phyloP scores from a whole-genome alignment of 2,797 vertebrate genomes.

The Limnodromus scolopaceus region DNA sequence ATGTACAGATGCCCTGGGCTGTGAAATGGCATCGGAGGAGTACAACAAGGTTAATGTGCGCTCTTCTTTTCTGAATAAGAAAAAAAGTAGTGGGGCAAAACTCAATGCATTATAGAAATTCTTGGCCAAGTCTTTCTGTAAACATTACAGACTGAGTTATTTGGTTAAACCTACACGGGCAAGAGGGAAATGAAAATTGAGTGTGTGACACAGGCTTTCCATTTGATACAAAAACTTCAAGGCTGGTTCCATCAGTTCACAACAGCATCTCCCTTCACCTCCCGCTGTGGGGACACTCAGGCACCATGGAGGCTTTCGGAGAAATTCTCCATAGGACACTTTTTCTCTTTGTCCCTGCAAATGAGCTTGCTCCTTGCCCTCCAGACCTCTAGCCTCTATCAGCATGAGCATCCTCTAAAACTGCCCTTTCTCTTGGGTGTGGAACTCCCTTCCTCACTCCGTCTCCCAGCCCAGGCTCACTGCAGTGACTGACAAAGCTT shows the following conservation, averaged over 20 bases:
- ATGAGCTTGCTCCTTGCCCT: neutral
- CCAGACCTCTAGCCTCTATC: neutral
- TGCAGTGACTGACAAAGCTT: neutral
- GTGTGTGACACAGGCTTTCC: neutral
- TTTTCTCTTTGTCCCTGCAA: neutral
- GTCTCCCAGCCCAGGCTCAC: neutral
- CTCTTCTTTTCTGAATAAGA: neutral
- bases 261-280: neutral
- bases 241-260: neutral
- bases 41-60: neutral
- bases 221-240: neutral
- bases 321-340: neutral
- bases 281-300: neutral
- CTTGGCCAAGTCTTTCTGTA: neutral
- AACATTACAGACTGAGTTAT: neutral
- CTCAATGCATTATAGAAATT: neutral
- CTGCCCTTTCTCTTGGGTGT: neutral
- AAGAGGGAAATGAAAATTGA: neutral
- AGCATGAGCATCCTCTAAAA: neutral
- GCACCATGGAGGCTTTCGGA: neutral
- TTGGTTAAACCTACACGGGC: neutral
- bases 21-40: neutral
- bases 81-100: neutral
- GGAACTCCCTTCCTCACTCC: neutral
- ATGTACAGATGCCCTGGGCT: fast-evolving